These are phyloP conservation scores for Mormyrus iriodes DNA, from an alignment of 2,113 vertebrate genomes.

Conservation along the genomic window DNA sequence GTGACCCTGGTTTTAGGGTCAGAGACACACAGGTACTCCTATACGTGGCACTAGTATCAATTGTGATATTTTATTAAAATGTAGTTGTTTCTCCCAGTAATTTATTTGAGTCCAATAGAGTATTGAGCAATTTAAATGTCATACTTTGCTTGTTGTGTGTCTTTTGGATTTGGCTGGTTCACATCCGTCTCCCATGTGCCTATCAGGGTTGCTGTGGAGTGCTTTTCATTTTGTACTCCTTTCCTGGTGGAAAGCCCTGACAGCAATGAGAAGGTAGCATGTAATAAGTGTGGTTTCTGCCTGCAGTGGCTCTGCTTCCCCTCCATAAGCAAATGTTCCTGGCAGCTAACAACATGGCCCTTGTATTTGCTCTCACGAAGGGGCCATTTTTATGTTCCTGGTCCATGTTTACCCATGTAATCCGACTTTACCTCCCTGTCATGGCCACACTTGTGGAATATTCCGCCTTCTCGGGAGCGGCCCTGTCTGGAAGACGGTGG, in stretches of 20 bases:
- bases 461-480: background rate
- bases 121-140: background rate
- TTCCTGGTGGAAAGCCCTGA: background rate
- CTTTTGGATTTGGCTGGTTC: background rate
- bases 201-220: background rate
- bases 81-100: background rate
- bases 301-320: background rate
- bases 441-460: background rate
- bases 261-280: background rate
- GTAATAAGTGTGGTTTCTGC: background rate
- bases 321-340: background rate
- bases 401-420: background rate
- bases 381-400: background rate
- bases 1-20: background rate
- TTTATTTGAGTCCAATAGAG: background rate
- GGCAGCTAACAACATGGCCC: background rate
- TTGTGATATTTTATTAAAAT: background rate
- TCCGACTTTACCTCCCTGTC: background rate
- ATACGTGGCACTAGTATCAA: background rate
- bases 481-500: background rate
- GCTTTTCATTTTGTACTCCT: background rate
- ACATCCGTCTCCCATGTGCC: background rate
- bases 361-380: background rate
- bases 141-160: constrained; percentile 6
- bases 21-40: background rate